Evolutionary conservation across 2,888 invertebrate species (phyloP), one percentile per base, ranked within the genome.

Genomic region (Resseliella maxima): DNA sequence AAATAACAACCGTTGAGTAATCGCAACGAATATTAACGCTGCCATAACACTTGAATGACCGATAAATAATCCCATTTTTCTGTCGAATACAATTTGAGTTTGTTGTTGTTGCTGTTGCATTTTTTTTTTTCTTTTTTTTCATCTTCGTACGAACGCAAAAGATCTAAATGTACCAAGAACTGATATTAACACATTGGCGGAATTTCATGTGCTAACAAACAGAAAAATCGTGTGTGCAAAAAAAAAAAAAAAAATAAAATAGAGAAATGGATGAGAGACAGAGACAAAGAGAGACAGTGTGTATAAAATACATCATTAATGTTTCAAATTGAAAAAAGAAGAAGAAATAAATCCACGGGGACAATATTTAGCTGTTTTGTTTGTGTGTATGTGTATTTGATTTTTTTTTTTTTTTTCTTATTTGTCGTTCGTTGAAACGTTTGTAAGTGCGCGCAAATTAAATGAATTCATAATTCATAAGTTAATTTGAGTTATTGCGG

Each of bases 381-480:
- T n/a, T n/a, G n/a, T n/a, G n/a, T n/a, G n/a, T n/a, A 41, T 12
- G 41, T 41, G 41, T 41, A 8, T 5, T 12, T 41, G 41, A 5
- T 41, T 8, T 41, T 41, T 41, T 41, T 41, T 5, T 41, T 41
- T 5, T 41, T 12, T 5, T 41, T 5, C 41, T 41, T 41, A 50
- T 50, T 50, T n/a, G n/a, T n/a, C n/a, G n/a, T n/a, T n/a, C n/a
- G n/a, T n/a, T n/a, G n/a, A n/a, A n/a, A n/a, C 27, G 27, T 72
- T 72, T 72, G 72, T 72, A 35, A 27, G 31, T 72, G 72, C 72
- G 72, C 72, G 27, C 27, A 72, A 31, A 72, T 72, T 27, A 72
- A 31, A 31, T 72, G 72, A 72, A 72, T 72, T 72, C 72, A 31
- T 72, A 72, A 72, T 72, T 72, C 31, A 72, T 72, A 72, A 72